Base-by-base conservation (phyloP, 2,113 vertebrate species). In the Odocoileus virginianus region DNA sequence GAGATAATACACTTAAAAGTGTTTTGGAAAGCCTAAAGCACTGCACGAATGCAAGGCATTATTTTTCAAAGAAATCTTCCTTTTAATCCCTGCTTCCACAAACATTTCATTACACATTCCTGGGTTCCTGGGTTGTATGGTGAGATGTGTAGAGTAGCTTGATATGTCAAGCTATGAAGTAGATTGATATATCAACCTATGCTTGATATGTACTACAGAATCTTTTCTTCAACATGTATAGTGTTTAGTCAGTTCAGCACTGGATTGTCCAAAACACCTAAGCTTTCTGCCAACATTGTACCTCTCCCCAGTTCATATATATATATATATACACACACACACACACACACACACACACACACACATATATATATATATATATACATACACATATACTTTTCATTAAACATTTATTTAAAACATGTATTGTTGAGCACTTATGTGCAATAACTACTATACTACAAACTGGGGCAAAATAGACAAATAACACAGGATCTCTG, bases 1-100 rank as follows among this genome's bases (percentile, higher is more conserved):
- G 81, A 95, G 95, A 95, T 93, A 94, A 84, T 45, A 33, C 5
- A 95, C 50, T 92, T 94, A 71, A 93, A 92, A 86, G 89, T 92
- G 61, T 88, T 90, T 76, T 55, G 61, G 54, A 97, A 96, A 87
- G 71, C 57, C 36, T 47, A 54, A 86, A 98, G 67, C 54, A 25
- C 60, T 43, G n/a, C 52, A 25, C 3, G 8, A 91, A 91, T 55
- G n/a, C 36, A 96, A 94, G 76, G 64, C 71, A 78, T 96, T 86
- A 90, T 81, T 91, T 89, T 97, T 36, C 88, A 93, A 58, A 52
- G 61, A 93, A 54, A 88, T 25, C 61, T 89, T 94, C 54, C 55
- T 58, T 94, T 86, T 60, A 60, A 90, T 94, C 89, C 58, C 61
- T 91, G 86, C 52, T 93, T 94, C 79, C n/a, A 52, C 16, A 78